Evolutionary conservation across 2,113 vertebrate species (phyloP).

Genomic region (Verasper variegatus): DNA sequence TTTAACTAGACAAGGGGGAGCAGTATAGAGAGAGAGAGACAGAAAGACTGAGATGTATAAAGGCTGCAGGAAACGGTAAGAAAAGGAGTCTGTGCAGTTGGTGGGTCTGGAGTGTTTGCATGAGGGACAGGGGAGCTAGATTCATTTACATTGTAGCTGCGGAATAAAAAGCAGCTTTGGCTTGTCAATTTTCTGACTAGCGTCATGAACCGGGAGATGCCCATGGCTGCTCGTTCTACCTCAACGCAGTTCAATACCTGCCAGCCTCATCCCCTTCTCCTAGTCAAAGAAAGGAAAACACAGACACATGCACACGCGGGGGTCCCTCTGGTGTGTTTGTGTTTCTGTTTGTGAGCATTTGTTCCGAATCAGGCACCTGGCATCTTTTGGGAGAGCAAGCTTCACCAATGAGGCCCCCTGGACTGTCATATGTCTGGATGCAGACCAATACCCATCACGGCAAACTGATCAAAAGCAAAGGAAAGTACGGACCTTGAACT

Average conservation of each 20-base stretch:
- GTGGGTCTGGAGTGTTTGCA: constrained; percentile 55
- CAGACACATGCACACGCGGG: constrained; percentile 11
- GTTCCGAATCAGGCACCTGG: constrained; percentile 80
- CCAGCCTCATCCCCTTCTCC: constrained; percentile 51
- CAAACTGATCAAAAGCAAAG: constrained; percentile 63
- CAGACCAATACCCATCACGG: constrained; percentile 72
- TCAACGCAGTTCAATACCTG: constrained; percentile 71
- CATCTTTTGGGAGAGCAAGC: constrained; percentile 66
- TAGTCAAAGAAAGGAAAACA: constrained; percentile 29
- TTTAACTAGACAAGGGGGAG: constrained; percentile 75
- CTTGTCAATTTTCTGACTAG: constrained; percentile 84
- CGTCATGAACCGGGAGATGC: constrained; percentile 77
- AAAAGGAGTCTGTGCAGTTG: constrained; percentile 49
- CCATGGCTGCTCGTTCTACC: constrained; percentile 75
- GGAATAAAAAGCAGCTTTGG: constrained; percentile 76
- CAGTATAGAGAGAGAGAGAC: constrained; percentile 25
- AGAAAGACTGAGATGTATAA: constrained; percentile 18
- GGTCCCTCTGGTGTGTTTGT: constrained; percentile 72
- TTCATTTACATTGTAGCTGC: constrained; percentile 71
- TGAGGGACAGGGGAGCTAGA: constrained; percentile 51
- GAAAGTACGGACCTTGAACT: constrained; percentile 62
- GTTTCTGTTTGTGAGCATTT: constrained; percentile 80
- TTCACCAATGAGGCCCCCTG: constrained; percentile 69
- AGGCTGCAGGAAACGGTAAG: constrained; percentile 23
- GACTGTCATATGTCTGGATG: constrained; percentile 81